These are phyloP conservation scores for Dorcus parallelipipedus DNA, from an alignment of 2,888 invertebrate species.

Conservation along the genomic window DNA sequence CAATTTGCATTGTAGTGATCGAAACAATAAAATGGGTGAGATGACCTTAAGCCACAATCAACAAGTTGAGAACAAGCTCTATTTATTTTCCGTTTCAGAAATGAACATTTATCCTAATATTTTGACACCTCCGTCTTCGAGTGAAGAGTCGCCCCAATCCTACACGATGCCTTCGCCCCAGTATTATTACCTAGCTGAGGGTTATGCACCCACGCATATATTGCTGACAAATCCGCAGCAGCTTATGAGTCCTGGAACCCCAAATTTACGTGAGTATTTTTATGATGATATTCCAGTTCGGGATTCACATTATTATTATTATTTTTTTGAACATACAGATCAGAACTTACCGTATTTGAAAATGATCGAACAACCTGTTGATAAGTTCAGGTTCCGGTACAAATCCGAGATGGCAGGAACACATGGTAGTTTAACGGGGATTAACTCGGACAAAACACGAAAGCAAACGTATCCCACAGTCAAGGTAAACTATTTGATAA, in stretches of 20 bases:
- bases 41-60: no score
- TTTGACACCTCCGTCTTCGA: conserved; percentile 39
- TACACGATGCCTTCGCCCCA: conserved; percentile 28
- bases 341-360: conserved; percentile 49
- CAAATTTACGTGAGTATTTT: no score
- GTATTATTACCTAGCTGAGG: conserved; percentile 14
- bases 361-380: conserved; percentile 71
- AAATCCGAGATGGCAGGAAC: conserved; percentile 86
- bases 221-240: no score
- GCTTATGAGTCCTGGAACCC: no score
- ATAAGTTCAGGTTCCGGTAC: conserved; percentile 80
- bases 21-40: no score
- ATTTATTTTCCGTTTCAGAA: conserved; percentile 7
- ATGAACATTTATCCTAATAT: conserved; percentile 34
- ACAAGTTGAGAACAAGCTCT: no score
- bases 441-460: conserved; percentile 56
- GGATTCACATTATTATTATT: no score
- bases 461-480: conserved; percentile 72
- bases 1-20: no score
- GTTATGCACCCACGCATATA: no score
- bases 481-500: conserved; percentile 51
- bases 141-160: conserved; percentile 36
- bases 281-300: no score
- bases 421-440: conserved; percentile 73
- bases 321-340: neutral